Base-by-base conservation (phyloP, 2,888 invertebrate species). In the Exephanes ischioxanthus region DNA sequence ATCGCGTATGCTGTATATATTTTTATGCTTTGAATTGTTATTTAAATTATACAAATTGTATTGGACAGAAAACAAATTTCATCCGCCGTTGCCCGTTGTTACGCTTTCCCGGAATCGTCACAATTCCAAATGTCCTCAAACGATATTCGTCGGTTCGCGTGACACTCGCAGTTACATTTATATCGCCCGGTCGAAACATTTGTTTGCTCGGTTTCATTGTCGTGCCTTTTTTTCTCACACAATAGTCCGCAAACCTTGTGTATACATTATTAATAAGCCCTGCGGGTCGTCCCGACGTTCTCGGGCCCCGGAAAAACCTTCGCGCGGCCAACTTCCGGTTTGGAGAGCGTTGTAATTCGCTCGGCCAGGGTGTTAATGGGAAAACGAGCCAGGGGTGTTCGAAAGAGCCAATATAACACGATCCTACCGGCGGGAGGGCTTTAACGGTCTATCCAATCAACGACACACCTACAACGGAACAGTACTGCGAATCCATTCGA, bases 391-490 rank as follows among this genome's bases (percentile, higher is more conserved):
- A 16, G 41, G 78, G 67, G 67, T 48, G 67, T 22, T 45, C 22
- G 70, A 71, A 55, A 58, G 33, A 30, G 71, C 55, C 71, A 37
- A 80, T 80, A 66, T 80, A 71, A 80, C 71, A 53, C 79, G 58
- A 75, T 83, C 41, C 61, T 63, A 70, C 63, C 70, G 63, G 70
- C 51, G 48, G 76, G 71, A 66, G 76, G 63, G 53, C 63, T 71
- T 80, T 80, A 76, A 66, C 71, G 55, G 80, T 48, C 37, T 41
- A 14, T 22, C 68, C 71, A 80, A 80, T 84, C 70, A 76, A 80
- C 83, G 48, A n/a, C 76, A 37, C 58, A 19, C 45, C 53, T 30
- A 33, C 22, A 48, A 73, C 48, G 26, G 30, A 73, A 73, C 26
- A 26, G 61, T 37, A 67, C 53, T 48, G 22, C 19, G 26, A 22